Conservation (phyloP, 2,797 vertebrate species). For the Potorous gilbertii region DNA sequence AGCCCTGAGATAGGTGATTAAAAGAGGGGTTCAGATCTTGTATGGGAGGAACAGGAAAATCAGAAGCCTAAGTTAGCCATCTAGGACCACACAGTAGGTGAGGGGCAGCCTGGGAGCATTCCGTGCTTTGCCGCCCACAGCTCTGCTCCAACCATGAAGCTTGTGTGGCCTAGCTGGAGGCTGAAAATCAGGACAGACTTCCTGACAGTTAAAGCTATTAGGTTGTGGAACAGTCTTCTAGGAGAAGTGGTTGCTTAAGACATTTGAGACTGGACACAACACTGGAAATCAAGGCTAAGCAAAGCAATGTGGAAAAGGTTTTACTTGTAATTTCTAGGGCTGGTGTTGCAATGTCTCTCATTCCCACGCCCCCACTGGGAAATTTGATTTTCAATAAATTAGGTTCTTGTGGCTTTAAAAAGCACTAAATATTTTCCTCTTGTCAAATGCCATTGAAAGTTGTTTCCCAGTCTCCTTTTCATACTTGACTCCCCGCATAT, state of each 20-base stretch:
- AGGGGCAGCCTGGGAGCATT: neutral
- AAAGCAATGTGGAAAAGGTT: constrained; percentile 52
- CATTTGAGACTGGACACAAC: constrained; percentile 29
- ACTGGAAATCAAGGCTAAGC: constrained; percentile 42
- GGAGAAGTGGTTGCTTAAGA: constrained; percentile 14
- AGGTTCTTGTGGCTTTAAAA: constrained; percentile 36
- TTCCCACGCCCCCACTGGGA: constrained; percentile 27
- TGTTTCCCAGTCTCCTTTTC: constrained; percentile 18
- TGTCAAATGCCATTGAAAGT: neutral
- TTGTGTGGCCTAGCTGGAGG: constrained; percentile 28
- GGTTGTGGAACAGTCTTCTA: constrained; percentile 45
- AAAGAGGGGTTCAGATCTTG: neutral
- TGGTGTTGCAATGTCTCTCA: constrained; percentile 3
- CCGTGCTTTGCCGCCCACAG: neutral
- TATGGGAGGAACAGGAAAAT: neutral
- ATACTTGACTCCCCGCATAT: neutral
- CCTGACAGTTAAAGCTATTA: constrained; percentile 8
- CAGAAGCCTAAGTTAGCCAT: neutral
- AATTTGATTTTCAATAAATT: constrained; percentile 9
- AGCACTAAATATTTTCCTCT: neutral
- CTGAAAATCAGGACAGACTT: neutral
- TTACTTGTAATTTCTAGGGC: constrained; percentile 46
- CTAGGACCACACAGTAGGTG: neutral
- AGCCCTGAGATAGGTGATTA: neutral
- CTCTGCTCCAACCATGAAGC: constrained; percentile 1